Percentiles rank a stretch among this genome's conserved stretches.
phyloP scores from a whole-genome alignment of 2,797 vertebrate genomes.

The Pterois miles region DNA sequence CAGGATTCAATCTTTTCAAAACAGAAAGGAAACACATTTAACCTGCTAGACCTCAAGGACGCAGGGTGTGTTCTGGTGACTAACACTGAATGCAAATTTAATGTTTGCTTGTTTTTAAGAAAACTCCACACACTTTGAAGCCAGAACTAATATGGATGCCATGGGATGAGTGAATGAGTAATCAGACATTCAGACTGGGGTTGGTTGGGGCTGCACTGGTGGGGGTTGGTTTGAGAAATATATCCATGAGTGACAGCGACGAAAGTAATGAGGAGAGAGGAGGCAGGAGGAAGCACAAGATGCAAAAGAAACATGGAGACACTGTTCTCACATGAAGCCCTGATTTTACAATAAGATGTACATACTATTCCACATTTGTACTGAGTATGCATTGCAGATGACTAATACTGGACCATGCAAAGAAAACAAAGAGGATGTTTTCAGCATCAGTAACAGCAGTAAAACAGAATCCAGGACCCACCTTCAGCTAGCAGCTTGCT shows the following conservation, averaged over 20 bases:
- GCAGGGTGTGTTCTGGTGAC: neutral
- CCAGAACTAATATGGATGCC: neutral
- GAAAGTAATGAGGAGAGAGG: neutral
- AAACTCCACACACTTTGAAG: too few species aligned
- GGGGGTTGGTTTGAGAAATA: neutral
- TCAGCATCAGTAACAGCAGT: slow-evolving; percentile 1
- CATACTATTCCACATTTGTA: neutral
- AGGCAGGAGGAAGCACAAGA: neutral
- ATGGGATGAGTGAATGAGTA: neutral
- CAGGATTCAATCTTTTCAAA: neutral
- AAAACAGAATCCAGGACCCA: slow-evolving; percentile 82
- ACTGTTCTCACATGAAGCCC: neutral
- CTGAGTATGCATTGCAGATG: neutral
- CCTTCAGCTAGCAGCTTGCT: slow-evolving; percentile 79
- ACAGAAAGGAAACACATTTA: neutral
- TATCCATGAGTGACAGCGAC: neutral
- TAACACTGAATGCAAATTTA: too few species aligned
- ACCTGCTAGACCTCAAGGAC: neutral
- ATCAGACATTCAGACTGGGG: neutral
- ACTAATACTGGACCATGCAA: neutral
- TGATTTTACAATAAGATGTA: neutral
- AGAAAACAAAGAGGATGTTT: slow-evolving; percentile 11
- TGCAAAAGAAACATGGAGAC: neutral
- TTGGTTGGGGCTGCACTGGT: neutral
- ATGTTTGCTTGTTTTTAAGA: too few species aligned